Percentiles rank a stretch among this genome's conserved stretches.
These are phyloP conservation scores for Phalanger gymnotis DNA, from an alignment of 2,797 vertebrate genomes.

Conservation along the genomic window DNA sequence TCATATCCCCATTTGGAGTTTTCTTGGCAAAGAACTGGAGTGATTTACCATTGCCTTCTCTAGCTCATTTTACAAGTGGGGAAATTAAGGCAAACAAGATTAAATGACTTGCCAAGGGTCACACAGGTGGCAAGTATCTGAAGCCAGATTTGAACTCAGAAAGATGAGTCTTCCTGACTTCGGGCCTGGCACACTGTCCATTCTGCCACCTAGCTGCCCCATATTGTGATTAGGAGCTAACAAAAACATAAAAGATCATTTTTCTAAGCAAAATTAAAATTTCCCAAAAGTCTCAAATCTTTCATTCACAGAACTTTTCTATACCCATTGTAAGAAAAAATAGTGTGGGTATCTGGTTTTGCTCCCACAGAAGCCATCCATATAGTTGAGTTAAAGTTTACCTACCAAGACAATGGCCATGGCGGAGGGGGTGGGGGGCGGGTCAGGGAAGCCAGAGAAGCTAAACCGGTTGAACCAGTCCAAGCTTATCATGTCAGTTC, in stretches of 20 bases:
- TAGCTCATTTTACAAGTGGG: neutral
- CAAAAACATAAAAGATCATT: neutral
- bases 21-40: neutral
- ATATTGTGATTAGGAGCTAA: neutral
- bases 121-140: neutral
- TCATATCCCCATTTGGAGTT: neutral
- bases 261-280: conserved; percentile 19
- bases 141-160: neutral
- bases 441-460: too few relatives aligned
- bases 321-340: too few relatives aligned
- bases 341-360: too few relatives aligned
- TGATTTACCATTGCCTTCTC: neutral
- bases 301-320: conserved; percentile 27
- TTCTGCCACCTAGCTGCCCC: neutral
- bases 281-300: conserved; percentile 42
- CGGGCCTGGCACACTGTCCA: neutral
- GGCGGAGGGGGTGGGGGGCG: too few relatives aligned
- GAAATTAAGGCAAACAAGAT: neutral
- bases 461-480: too few relatives aligned
- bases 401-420: too few relatives aligned
- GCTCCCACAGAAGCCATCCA: too few relatives aligned
- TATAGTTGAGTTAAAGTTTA: too few relatives aligned
- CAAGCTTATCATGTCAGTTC: too few relatives aligned
- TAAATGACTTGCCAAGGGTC: neutral
- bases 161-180: neutral